These are phyloP conservation scores for Cydia fagiglandana DNA, from an alignment of 1,140 invertebrate genomes.

Conservation along the genomic window DNA sequence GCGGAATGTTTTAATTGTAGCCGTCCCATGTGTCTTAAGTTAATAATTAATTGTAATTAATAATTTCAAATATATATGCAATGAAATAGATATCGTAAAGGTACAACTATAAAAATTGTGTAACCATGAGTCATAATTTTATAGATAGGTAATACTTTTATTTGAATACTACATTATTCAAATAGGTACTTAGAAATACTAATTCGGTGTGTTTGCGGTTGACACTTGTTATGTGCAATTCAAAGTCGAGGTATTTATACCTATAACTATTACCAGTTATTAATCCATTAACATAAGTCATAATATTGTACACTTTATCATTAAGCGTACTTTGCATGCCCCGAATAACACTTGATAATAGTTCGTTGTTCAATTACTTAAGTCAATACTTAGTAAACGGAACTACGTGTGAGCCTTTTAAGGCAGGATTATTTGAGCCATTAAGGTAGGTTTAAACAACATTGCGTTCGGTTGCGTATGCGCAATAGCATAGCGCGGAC, in stretches of 20 bases:
- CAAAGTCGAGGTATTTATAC: no score
- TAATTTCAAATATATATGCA: no score
- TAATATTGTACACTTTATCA: constrained; percentile 4
- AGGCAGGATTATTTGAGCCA: constrained; percentile 4
- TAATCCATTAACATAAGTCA: not conserved
- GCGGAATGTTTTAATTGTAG: no score
- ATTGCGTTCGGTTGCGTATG: constrained; percentile 3
- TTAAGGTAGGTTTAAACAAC: constrained; percentile 3
- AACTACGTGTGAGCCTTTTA: constrained; percentile 5
- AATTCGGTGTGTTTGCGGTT: not conserved
- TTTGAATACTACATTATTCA: not conserved
- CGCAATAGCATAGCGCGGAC: not conserved
- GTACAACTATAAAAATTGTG: no score
- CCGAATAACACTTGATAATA: not conserved
- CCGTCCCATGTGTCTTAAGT: no score
- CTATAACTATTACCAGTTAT: not conserved
- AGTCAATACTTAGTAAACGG: constrained; percentile 15
- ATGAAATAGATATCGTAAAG: no score
- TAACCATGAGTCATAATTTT: no score
- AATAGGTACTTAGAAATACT: not conserved
- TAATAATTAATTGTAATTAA: no score
- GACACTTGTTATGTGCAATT: not conserved
- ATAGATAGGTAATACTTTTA: not conserved
- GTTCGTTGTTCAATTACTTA: not conserved
- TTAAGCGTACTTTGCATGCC: not conserved